phyloP scores from a whole-genome alignment of 2,113 vertebrate species.

The Neopipo cinnamomea region DNA sequence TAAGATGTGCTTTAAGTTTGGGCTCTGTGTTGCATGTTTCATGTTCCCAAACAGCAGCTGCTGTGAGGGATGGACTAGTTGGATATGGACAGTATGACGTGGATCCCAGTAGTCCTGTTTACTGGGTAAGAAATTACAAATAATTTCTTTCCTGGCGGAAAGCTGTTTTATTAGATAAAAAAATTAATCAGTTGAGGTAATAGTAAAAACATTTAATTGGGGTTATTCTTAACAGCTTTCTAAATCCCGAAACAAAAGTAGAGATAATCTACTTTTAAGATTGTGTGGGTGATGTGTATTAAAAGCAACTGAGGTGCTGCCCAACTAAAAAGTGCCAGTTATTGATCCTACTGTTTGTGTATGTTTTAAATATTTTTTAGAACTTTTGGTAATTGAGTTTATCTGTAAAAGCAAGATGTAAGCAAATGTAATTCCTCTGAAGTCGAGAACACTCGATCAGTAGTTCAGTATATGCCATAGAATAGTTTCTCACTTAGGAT shows the following conservation, averaged over 20 bases:
- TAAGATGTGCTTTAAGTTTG: background rate
- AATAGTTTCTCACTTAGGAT: conserved; percentile 79
- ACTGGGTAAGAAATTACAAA: background rate
- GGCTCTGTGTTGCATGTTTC: background rate
- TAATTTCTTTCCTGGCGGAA: background rate
- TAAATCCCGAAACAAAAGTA: background rate
- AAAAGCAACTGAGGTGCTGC: background rate
- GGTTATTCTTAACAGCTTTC: background rate
- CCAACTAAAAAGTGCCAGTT: background rate
- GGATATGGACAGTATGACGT: background rate
- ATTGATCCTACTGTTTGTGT: background rate
- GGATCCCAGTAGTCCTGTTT: background rate
- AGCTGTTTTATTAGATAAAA: conserved; percentile 19
- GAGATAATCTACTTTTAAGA: background rate
- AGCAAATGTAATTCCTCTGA: conserved; percentile 76
- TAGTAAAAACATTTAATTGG: conserved; percentile 29
- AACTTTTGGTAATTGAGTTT: conserved; percentile 71
- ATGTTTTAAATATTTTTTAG: conserved; percentile 70
- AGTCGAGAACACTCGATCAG: conserved; percentile 68
- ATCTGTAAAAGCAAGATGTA: conserved; percentile 66
- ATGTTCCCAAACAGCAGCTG: background rate
- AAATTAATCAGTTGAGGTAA: conserved; percentile 31
- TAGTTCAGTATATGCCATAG: conserved; percentile 58
- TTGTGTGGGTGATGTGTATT: background rate
- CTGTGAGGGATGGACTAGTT: background rate